phyloP scores from a whole-genome alignment of 2,113 vertebrate species.

The Fulica atra region DNA sequence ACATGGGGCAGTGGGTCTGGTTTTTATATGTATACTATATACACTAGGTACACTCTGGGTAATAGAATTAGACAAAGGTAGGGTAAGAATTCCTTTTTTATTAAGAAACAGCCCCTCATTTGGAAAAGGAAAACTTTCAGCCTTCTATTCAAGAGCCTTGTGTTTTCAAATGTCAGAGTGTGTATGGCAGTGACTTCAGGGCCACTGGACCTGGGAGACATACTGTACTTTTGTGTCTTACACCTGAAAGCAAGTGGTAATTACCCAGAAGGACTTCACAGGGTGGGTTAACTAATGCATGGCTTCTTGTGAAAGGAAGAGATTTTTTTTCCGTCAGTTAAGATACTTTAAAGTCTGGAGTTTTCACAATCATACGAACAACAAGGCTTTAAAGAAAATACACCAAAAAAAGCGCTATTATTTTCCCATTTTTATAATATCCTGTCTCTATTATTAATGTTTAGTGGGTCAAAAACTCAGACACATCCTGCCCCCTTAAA shows the following conservation, averaged over 20 bases:
- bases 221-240: neutral
- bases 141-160: neutral
- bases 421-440: neutral
- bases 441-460: fast-evolving
- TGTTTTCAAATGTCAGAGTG: neutral
- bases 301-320: neutral
- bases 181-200: neutral
- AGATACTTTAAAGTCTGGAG: neutral
- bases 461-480: neutral
- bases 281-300: neutral
- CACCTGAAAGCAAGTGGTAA: neutral
- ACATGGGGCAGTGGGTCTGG: neutral
- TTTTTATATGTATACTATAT: neutral
- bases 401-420: neutral
- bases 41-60: fast-evolving
- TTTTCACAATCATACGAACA: neutral
- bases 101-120: neutral
- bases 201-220: neutral
- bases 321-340: neutral
- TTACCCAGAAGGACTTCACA: neutral
- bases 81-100: neutral
- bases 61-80: neutral
- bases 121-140: neutral
- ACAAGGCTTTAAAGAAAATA: neutral
- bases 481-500: fast-evolving